Evolutionary conservation across 2,113 vertebrate species (phyloP).

Genomic region (Setophaga coronata): DNA sequence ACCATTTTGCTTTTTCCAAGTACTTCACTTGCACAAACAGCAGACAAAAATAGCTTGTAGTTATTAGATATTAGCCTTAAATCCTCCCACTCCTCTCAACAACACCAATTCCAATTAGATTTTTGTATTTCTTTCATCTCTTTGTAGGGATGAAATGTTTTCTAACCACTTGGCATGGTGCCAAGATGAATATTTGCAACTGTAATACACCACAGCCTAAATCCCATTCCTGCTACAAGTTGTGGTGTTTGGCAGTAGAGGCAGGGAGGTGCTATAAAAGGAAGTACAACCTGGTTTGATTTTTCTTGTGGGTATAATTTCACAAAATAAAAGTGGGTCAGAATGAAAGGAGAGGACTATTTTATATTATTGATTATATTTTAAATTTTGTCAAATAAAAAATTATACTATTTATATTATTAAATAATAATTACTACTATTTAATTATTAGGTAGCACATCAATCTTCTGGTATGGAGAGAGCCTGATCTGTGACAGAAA

Average conservation of each 20-base stretch:
- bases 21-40: background rate
- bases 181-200: background rate
- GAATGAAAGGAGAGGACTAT: background rate
- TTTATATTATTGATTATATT: background rate
- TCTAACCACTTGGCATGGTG: background rate
- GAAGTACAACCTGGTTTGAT: background rate
- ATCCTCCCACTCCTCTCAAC: background rate
- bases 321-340: background rate
- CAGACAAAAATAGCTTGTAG: background rate
- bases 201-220: background rate
- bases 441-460: background rate
- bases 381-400: background rate
- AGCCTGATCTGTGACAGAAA: background rate
- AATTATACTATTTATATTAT: background rate
- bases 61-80: constrained; percentile 1
- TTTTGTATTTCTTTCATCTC: background rate
- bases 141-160: background rate
- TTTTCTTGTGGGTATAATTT: background rate
- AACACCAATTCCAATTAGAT: background rate
- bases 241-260: background rate
- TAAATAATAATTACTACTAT: background rate
- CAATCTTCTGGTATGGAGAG: background rate
- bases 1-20: background rate
- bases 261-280: background rate
- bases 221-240: background rate